A percentile compares a stretch with the other conserved stretches of the same genome.
These are phyloP conservation scores for Rhingia rostrata DNA, from an alignment of 2,888 invertebrate species.

Conservation along the genomic window DNA sequence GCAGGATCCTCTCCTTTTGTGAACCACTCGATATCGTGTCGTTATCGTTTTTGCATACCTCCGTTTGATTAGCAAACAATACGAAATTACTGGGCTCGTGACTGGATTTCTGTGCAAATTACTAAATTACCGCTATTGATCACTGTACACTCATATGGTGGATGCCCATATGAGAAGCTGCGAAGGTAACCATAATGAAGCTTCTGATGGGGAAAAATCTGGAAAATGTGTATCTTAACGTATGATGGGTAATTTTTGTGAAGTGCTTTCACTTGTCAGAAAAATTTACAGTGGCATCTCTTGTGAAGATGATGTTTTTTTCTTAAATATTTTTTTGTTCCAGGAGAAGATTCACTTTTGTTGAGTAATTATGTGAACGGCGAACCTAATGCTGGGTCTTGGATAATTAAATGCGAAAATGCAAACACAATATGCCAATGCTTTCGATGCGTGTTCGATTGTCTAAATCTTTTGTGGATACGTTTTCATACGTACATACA, in stretches of 20 bases:
- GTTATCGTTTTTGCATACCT: slow-evolving; percentile 20
- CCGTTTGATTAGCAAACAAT: slow-evolving; percentile 17
- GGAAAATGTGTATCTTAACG: slow-evolving; percentile 20
- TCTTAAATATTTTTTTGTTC: background rate
- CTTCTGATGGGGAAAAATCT: slow-evolving; percentile 33
- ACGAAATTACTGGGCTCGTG: slow-evolving; percentile 29
- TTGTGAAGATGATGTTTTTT: background rate
- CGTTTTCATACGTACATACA: too few species aligned
- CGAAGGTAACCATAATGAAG: slow-evolving; percentile 31
- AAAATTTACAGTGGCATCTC: slow-evolving; percentile 10
- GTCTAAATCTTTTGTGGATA: too few species aligned
- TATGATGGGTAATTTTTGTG: slow-evolving; percentile 13
- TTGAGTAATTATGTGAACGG: background rate
- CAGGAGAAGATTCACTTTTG: slow-evolving; percentile 4
- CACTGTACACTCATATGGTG: background rate
- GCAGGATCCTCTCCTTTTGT: slow-evolving; percentile 17
- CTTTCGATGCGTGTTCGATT: too few species aligned
- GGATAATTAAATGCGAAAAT: too few species aligned
- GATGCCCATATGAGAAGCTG: slow-evolving; percentile 6
- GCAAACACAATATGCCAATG: too few species aligned
- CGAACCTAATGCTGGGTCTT: too few species aligned
- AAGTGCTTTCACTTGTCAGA: slow-evolving; percentile 26
- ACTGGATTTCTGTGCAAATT: slow-evolving; percentile 43
- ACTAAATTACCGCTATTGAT: slow-evolving; percentile 34
- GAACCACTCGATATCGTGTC: slow-evolving; percentile 6